phyloP scores from a whole-genome alignment of 1,140 invertebrate genomes.

The Zaprionus gabonicus region DNA sequence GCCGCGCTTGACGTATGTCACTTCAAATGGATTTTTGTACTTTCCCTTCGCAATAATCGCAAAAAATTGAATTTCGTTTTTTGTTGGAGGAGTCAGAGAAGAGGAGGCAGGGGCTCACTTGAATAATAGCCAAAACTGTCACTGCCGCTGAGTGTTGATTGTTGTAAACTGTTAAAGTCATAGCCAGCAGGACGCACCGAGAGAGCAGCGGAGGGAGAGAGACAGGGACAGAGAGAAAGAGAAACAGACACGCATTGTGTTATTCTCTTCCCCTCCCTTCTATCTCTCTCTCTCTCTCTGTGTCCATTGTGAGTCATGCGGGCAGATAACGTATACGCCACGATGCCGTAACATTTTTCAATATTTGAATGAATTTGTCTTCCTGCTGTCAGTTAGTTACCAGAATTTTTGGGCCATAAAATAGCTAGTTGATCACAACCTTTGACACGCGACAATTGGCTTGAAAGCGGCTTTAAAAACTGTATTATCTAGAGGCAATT shows the following conservation, averaged over 20 bases:
- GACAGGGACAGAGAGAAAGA: not conserved
- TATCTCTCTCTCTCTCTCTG: not conserved
- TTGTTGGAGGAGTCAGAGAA: not conserved
- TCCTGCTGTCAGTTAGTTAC: slow-evolving; percentile 11
- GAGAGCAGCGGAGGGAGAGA: not conserved
- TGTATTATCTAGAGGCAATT: not conserved
- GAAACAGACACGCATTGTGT: not conserved
- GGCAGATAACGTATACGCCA: slow-evolving; percentile 64
- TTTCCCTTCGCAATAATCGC: slow-evolving; percentile 58
- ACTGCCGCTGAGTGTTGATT: slow-evolving; percentile 55
- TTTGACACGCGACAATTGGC: slow-evolving; percentile 24
- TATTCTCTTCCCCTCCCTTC: not conserved
- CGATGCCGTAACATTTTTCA: slow-evolving; percentile 35
- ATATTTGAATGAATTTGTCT: slow-evolving; percentile 65
- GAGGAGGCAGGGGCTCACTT: slow-evolving; percentile 20
- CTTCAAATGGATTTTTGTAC: slow-evolving; percentile 46
- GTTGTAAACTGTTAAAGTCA: slow-evolving; percentile 60
- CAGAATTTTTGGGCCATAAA: slow-evolving; percentile 13
- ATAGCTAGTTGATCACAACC: slow-evolving; percentile 30
- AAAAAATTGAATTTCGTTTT: slow-evolving; percentile 70
- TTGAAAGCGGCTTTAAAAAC: not conserved
- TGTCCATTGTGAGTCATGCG: slow-evolving; percentile 21
- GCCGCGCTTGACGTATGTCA: slow-evolving; percentile 53
- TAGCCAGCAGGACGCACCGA: slow-evolving; percentile 9
- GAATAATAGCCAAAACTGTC: slow-evolving; percentile 72